Percentiles rank a stretch among this genome's conserved stretches.
Evolutionary conservation across 2,888 invertebrate species (phyloP).

Genomic region (Drosophila imparisetae): DNA sequence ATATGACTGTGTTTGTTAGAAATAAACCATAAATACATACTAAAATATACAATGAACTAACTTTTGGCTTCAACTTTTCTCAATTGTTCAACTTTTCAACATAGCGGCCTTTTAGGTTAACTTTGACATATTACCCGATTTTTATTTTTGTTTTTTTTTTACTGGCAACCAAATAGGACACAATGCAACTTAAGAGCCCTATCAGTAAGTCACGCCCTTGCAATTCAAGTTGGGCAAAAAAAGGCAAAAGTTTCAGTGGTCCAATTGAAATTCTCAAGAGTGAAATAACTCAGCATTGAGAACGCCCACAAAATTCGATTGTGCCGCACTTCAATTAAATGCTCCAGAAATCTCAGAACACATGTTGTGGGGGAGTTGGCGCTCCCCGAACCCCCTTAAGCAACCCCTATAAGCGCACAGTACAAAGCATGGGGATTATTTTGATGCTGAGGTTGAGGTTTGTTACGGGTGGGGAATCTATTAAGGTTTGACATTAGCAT

Average conservation of each 20-base stretch:
- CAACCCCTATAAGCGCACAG: not conserved
- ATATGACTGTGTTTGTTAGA: not conserved
- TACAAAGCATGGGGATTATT: slow-evolving; percentile 11
- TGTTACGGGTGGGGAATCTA: slow-evolving; percentile 54
- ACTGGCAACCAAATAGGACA: slow-evolving; percentile 20
- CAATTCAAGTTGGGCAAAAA: slow-evolving; percentile 23
- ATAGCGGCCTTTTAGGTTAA: slow-evolving; percentile 7
- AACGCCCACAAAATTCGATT: slow-evolving; percentile 57
- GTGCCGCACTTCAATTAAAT: slow-evolving; percentile 67
- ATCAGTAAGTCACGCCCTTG: slow-evolving; percentile 49
- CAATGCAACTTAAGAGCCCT: slow-evolving; percentile 54
- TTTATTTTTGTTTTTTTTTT: slow-evolving; percentile 7
- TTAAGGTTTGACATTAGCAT: slow-evolving; percentile 78
- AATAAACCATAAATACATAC: not conserved
- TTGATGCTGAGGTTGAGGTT: not conserved
- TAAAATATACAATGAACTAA: not conserved
- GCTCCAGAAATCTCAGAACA: slow-evolving; percentile 66
- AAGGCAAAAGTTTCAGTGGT: slow-evolving; percentile 31
- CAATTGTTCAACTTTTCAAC: not conserved
- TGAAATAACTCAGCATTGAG: slow-evolving; percentile 65
- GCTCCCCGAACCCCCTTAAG: not conserved
- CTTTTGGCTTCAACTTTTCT: not conserved
- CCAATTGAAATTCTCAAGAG: slow-evolving; percentile 68
- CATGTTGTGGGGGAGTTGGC: slow-evolving; percentile 50
- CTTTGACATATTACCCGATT: slow-evolving; percentile 40